Percentiles rank a stretch among this genome's conserved stretches.
Conservation (phyloP, 2,888 invertebrate genomes). For the Meandrusa payeni region DNA sequence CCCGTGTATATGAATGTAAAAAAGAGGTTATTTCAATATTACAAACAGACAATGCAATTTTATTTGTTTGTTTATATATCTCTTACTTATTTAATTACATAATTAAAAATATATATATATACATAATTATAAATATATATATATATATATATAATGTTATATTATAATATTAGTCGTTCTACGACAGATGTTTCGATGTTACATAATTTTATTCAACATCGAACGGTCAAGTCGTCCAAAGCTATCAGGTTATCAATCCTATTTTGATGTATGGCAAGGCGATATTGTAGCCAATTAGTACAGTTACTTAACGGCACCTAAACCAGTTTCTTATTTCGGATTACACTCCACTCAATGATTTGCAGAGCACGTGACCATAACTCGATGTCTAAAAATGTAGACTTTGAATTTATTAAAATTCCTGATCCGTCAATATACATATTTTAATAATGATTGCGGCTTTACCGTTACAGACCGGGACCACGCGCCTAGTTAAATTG, state of each 20-base stretch:
- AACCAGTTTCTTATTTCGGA: slow-evolving; percentile 25
- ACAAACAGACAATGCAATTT: no score
- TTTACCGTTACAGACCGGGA: neutral
- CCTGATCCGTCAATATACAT: neutral
- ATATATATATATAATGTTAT: no score
- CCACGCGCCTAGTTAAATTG: neutral
- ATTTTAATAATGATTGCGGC: neutral
- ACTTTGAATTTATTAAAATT: slow-evolving; percentile 14
- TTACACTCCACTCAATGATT: slow-evolving; percentile 7
- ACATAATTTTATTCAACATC: slow-evolving; percentile 4
- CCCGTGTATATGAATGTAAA: no score
- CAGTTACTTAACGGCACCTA: slow-evolving; percentile 20
- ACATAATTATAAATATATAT: no score
- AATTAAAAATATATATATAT: no score
- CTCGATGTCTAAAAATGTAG: slow-evolving; percentile 3
- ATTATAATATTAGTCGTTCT: no score
- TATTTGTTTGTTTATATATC: no score
- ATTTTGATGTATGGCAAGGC: slow-evolving; percentile 15
- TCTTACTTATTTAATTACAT: no score
- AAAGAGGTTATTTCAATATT: no score
- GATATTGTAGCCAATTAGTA: slow-evolving; percentile 17
- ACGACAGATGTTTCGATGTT: slow-evolving; percentile 8
- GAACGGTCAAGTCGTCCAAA: neutral
- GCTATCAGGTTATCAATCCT: slow-evolving; percentile 16
- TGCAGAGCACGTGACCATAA: slow-evolving; percentile 12